Conservation (phyloP, 1,140 invertebrate species). For the Zaprionus capensis region DNA sequence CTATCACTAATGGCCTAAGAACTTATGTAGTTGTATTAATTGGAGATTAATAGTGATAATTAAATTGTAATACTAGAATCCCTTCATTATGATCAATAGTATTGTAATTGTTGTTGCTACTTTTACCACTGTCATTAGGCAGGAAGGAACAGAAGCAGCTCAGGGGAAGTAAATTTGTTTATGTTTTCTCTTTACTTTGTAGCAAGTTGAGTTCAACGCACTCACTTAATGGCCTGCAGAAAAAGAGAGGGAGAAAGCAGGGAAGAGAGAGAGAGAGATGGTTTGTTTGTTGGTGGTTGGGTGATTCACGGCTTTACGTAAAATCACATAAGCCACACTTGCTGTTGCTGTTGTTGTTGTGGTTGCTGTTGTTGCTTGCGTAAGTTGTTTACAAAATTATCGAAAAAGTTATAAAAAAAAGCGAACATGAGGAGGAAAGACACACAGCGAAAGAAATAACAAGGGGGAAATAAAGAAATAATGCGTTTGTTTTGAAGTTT, state of each 20-base stretch:
- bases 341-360: conserved; percentile 28
- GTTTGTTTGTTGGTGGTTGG: conserved; percentile 52
- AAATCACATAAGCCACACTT: conserved; percentile 64
- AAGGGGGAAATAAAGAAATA: conserved; percentile 28
- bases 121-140: neutral
- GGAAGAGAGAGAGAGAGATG: neutral
- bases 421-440: conserved; percentile 45
- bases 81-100: neutral
- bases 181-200: conserved; percentile 43
- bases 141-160: neutral
- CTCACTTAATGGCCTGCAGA: conserved; percentile 19
- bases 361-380: conserved; percentile 63
- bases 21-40: neutral
- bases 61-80: neutral
- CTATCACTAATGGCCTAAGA: neutral
- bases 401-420: conserved; percentile 38
- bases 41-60: neutral
- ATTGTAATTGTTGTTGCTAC: neutral
- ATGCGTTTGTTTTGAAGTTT: conserved; percentile 55
- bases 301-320: conserved; percentile 76
- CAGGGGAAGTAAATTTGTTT: conserved; percentile 46
- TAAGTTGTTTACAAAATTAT: conserved; percentile 77
- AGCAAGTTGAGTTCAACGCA: conserved; percentile 57
- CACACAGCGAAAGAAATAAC: conserved; percentile 25
- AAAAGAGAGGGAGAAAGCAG: neutral